A percentile compares a stretch with the other conserved stretches of the same genome.
Evolutionary conservation across 2,888 invertebrate species (phyloP).

Genomic region (Hoplodrina ambigua): DNA sequence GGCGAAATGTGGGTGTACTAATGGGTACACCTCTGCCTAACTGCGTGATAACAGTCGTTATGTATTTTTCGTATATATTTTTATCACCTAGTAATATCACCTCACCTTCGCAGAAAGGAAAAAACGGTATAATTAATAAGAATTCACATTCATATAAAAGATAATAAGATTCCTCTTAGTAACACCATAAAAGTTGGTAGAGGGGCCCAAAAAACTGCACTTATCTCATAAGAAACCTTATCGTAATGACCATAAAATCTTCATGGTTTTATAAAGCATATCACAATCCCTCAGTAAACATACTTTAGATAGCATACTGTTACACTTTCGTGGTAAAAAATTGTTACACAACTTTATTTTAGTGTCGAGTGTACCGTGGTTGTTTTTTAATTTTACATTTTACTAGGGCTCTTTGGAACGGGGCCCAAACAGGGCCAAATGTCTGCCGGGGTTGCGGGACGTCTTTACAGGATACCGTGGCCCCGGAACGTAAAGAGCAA

Average conservation of each 20-base stretch:
- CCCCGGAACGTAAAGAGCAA: too few relatives aligned
- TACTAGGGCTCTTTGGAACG: too few relatives aligned
- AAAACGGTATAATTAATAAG: slow-evolving; percentile 29
- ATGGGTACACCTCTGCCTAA: too few relatives aligned
- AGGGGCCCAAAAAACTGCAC: slow-evolving; percentile 34
- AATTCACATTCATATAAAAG: slow-evolving; percentile 24
- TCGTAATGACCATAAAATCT: slow-evolving; percentile 67
- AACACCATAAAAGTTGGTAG: slow-evolving; percentile 35
- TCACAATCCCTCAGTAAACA: slow-evolving; percentile 55
- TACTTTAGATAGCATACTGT: slow-evolving; percentile 30
- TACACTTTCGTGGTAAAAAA: slow-evolving; percentile 47
- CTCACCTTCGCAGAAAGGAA: slow-evolving; percentile 11
- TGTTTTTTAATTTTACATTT: too few relatives aligned
- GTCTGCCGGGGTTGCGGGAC: too few relatives aligned
- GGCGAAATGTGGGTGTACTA: too few relatives aligned
- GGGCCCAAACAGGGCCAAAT: too few relatives aligned
- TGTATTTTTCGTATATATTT: too few relatives aligned
- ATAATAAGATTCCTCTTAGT: slow-evolving; percentile 46
- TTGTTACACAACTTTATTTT: slow-evolving; percentile 35
- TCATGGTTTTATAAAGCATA: slow-evolving; percentile 48
- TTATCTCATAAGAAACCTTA: slow-evolving; percentile 63
- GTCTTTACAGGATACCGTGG: too few relatives aligned
- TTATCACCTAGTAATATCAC: too few relatives aligned
- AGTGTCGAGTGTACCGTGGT: slow-evolving; percentile 7
- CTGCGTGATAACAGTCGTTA: too few relatives aligned